phyloP scores from a whole-genome alignment of 2,113 vertebrate genomes.

The Ophthalmolycus amberensis region DNA sequence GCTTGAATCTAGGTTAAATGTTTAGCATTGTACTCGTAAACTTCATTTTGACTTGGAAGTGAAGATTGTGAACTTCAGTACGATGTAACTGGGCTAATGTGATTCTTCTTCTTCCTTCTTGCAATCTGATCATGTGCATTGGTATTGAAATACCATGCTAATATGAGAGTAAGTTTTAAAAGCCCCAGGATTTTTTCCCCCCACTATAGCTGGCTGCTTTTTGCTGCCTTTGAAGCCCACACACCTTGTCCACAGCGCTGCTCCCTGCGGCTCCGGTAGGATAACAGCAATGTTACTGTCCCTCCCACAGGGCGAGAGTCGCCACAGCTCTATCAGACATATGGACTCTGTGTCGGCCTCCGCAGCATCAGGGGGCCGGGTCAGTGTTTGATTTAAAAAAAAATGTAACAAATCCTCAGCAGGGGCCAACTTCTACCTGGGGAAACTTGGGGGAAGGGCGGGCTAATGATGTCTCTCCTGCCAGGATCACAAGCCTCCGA shows the following conservation, averaged over 20 bases:
- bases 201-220: conserved; percentile 32
- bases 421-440: conserved; percentile 50
- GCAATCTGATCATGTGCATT: conserved; percentile 52
- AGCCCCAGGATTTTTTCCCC: conserved; percentile 14
- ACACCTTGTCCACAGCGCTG: conserved; percentile 63
- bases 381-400: conserved; percentile 67
- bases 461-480: conserved; percentile 68
- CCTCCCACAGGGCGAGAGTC: conserved; percentile 67
- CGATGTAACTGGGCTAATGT: conserved; percentile 68
- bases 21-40: conserved; percentile 31
- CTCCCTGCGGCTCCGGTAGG: conserved; percentile 57
- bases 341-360: conserved; percentile 62
- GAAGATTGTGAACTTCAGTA: conserved; percentile 45
- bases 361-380: conserved; percentile 53
- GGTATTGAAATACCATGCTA: conserved; percentile 45
- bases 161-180: conserved; percentile 22
- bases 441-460: conserved; percentile 28
- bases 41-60: conserved; percentile 43
- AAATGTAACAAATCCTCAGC: conserved; percentile 13
- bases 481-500: conserved; percentile 56
- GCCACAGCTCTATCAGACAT: conserved; percentile 64
- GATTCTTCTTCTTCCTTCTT: conserved; percentile 43
- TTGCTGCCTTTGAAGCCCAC: conserved; percentile 69
- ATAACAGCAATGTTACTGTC: conserved; percentile 56
- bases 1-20: conserved; percentile 53